phyloP scores from a whole-genome alignment of 1,140 invertebrate genomes.

The Drosophila parabipectinata region DNA sequence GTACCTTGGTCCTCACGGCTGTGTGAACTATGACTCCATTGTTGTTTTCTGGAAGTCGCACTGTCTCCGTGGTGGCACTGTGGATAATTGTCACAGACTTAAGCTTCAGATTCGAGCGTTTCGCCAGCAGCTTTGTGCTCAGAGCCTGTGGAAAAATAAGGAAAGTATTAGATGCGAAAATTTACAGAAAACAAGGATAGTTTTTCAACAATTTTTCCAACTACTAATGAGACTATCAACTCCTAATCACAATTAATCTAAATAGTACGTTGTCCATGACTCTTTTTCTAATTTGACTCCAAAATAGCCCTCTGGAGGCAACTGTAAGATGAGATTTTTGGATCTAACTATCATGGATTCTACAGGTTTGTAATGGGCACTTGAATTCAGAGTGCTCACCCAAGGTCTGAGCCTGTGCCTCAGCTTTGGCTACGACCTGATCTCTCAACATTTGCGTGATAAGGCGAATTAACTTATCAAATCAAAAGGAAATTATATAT shows the following conservation, averaged over 20 bases:
- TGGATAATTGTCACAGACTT: conserved; percentile 94
- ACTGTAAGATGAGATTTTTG: not conserved
- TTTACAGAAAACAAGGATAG: not conserved
- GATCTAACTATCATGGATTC: conserved; percentile 6
- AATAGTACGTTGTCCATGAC: not conserved
- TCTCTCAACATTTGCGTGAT: conserved; percentile 77
- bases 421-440: conserved; percentile 68
- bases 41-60: conserved; percentile 90
- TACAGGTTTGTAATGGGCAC: conserved; percentile 36
- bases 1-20: conserved; percentile 89
- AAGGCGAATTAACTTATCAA: conserved; percentile 70
- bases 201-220: not conserved
- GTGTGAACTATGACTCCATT: conserved; percentile 90
- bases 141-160: conserved; percentile 86
- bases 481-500: conserved; percentile 19
- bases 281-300: not conserved
- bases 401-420: conserved; percentile 48
- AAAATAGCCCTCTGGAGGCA: conserved; percentile 1
- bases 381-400: conserved; percentile 41
- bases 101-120: conserved; percentile 90
- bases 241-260: not conserved
- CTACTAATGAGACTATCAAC: not conserved
- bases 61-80: conserved; percentile 93
- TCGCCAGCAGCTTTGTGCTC: conserved; percentile 91
- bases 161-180: conserved; percentile 25